Percentiles rank a stretch among this genome's conserved stretches.
phyloP scores from a whole-genome alignment of 2,888 invertebrate species.

The Nomada flava region DNA sequence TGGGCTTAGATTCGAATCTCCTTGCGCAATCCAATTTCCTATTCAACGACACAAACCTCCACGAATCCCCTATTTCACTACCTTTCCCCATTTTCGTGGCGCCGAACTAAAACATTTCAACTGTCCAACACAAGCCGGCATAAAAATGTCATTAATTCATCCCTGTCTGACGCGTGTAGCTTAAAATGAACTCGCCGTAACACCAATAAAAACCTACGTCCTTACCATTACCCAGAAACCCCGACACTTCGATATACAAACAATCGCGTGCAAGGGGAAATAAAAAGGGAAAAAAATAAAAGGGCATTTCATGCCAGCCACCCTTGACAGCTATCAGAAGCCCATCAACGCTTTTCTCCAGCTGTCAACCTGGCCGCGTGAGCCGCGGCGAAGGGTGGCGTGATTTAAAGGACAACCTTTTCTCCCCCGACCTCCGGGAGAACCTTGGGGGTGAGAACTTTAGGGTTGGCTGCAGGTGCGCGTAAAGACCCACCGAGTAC shows the following conservation, averaged over 20 bases:
- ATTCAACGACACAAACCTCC: no score
- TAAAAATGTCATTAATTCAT: no score
- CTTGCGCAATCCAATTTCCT: no score
- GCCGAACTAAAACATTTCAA: no score
- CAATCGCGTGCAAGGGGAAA: not conserved
- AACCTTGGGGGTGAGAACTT: constrained; percentile 29
- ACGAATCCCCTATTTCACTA: no score
- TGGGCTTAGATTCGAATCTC: no score
- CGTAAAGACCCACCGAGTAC: constrained; percentile 44
- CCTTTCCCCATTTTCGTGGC: no score
- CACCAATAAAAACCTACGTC: no score
- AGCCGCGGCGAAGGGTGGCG: constrained; percentile 15
- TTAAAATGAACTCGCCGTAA: not conserved
- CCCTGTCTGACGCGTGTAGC: not conserved
- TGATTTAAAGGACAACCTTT: constrained; percentile 45
- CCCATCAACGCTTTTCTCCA: not conserved
- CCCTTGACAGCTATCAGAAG: not conserved
- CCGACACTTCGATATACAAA: not conserved
- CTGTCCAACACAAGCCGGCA: no score
- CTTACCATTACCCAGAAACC: not conserved
- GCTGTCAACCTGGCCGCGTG: not conserved
- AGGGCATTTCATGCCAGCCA: constrained; percentile 1
- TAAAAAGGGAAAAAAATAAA: not conserved
- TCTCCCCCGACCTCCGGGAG: constrained; percentile 15
- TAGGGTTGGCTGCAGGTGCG: constrained; percentile 48